Evolutionary conservation across 2,797 vertebrate genomes (phyloP).

Genomic region (Cercopithecus diana): DNA sequence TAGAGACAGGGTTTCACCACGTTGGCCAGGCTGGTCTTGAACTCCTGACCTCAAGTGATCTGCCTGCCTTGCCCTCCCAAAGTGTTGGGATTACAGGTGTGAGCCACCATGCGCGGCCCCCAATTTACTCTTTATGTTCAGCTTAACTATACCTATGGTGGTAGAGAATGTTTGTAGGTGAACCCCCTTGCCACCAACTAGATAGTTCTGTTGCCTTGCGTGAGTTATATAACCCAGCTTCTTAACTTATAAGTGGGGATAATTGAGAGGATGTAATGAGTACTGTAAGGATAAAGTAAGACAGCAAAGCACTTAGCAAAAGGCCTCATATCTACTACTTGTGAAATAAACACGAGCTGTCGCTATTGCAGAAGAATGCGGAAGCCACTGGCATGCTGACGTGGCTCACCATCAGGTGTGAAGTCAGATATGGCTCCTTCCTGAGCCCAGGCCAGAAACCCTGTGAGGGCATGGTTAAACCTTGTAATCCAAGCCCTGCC

Average conservation of each 20-base stretch:
- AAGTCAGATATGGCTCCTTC: not conserved
- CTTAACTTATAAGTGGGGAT: not conserved
- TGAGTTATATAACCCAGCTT: not conserved
- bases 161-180: not conserved
- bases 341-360: not conserved
- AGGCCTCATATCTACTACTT: not conserved
- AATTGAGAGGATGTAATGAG: not conserved
- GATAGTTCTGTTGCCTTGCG: not conserved
- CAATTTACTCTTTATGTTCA: not conserved
- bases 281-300: not conserved
- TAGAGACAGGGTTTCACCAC: not conserved
- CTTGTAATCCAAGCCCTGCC: not conserved
- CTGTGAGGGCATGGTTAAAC: fast-evolving
- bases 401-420: not conserved
- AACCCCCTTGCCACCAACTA: not conserved
- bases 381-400: not conserved
- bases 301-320: not conserved
- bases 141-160: not conserved
- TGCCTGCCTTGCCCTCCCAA: not conserved
- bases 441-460: not conserved
- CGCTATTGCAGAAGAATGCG: not conserved
- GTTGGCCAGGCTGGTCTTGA: not conserved
- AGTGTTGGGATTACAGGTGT: not conserved
- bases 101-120: not conserved
- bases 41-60: not conserved